A percentile compares a stretch with the other conserved stretches of the same genome.
Conservation (phyloP, 2,113 vertebrate species). For the Upupa epops region DNA sequence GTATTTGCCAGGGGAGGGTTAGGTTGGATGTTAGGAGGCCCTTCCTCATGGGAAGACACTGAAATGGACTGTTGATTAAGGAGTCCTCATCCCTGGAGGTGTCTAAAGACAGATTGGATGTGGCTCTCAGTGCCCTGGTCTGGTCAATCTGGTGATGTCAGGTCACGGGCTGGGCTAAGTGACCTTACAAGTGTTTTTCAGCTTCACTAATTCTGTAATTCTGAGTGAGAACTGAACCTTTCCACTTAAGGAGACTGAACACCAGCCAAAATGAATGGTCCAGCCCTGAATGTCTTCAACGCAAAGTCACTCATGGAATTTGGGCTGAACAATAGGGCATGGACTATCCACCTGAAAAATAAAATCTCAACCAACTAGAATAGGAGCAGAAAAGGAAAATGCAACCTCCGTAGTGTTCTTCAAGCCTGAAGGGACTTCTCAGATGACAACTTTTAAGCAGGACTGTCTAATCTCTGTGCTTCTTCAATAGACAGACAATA, state of each 20-base stretch:
- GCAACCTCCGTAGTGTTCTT: background rate
- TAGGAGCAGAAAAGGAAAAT: background rate
- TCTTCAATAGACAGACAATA: conserved; percentile 37
- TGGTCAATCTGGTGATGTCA: too few relatives aligned
- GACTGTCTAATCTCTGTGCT: conserved; percentile 22
- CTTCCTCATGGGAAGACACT: too few relatives aligned
- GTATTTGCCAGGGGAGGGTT: too few relatives aligned
- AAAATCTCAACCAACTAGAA: background rate
- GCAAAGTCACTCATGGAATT: background rate
- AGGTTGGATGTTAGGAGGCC: too few relatives aligned
- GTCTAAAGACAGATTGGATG: too few relatives aligned
- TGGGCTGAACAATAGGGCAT: background rate
- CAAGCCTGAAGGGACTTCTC: background rate
- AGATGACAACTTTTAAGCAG: background rate
- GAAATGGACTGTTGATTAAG: too few relatives aligned
- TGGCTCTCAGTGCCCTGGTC: too few relatives aligned
- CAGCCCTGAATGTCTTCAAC: background rate
- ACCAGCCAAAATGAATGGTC: background rate
- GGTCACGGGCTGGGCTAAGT: too few relatives aligned
- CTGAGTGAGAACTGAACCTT: background rate
- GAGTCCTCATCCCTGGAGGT: too few relatives aligned
- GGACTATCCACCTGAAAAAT: background rate
- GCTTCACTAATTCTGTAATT: too few relatives aligned
- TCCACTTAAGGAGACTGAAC: background rate
- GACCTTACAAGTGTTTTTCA: too few relatives aligned